Conservation (phyloP, 2,888 invertebrate species). For the Ormyrus thymus region DNA sequence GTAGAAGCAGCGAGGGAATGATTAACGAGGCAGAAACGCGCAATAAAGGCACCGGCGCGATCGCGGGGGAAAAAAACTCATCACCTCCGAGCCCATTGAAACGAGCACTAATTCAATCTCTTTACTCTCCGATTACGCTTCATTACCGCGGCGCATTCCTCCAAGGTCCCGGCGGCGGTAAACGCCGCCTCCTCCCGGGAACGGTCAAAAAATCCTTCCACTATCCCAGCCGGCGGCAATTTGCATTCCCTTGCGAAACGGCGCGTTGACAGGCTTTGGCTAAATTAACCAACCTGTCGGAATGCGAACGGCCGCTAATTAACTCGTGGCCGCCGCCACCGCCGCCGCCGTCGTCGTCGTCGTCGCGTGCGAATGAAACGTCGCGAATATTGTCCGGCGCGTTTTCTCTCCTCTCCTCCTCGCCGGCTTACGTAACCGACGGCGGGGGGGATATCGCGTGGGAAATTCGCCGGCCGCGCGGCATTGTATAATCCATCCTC, state of each 20-base stretch:
- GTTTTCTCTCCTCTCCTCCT: background rate
- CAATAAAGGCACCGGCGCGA: too few species aligned
- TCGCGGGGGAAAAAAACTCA: too few species aligned
- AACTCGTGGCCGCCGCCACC: slow-evolving; percentile 38
- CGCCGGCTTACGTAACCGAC: slow-evolving; percentile 19
- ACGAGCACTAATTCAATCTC: too few species aligned
- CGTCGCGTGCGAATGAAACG: background rate
- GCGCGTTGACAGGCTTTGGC: slow-evolving; percentile 44
- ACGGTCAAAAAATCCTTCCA: too few species aligned
- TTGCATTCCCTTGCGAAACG: slow-evolving; percentile 48
- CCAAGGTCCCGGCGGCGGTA: too few species aligned
- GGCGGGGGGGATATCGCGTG: background rate
- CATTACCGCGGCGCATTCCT: too few species aligned
- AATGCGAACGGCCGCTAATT: slow-evolving; percentile 55
- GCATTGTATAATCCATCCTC: background rate
- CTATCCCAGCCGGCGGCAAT: background rate
- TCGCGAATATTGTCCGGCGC: background rate
- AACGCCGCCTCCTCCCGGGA: too few species aligned
- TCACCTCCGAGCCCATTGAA: too few species aligned
- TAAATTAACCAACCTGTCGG: slow-evolving; percentile 53
- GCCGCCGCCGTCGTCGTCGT: background rate
- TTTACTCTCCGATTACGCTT: too few species aligned
- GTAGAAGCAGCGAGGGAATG: too few species aligned
- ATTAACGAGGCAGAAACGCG: too few species aligned
- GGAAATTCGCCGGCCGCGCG: background rate